Evolutionary conservation across 1,140 invertebrate species (phyloP).

Genomic region (Brachionus calyciflorus): DNA sequence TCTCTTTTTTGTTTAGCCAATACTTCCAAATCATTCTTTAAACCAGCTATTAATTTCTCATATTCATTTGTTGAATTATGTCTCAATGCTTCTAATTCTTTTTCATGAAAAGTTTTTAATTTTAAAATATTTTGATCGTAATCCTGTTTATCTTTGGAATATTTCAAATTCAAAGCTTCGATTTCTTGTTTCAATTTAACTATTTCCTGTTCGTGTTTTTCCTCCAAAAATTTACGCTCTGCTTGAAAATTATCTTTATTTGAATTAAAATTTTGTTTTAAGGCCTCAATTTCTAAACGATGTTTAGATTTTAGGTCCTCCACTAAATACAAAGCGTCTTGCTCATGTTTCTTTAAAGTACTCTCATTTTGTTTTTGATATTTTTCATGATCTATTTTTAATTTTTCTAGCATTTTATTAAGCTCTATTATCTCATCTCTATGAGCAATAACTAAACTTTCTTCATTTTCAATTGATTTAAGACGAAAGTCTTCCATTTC

Average conservation of each 20-base stretch:
- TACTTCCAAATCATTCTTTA: slow-evolving; percentile 53
- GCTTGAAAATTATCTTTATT: slow-evolving; percentile 47
- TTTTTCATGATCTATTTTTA: slow-evolving; percentile 57
- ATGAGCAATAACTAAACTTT: slow-evolving; percentile 52
- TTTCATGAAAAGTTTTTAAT: slow-evolving; percentile 58
- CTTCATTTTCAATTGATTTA: slow-evolving; percentile 52
- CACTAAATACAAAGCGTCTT: slow-evolving; percentile 52
- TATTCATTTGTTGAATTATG: slow-evolving; percentile 49
- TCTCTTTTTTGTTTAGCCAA: slow-evolving; percentile 53
- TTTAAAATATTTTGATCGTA: slow-evolving; percentile 55
- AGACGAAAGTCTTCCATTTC: slow-evolving; percentile 53
- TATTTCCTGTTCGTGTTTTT: slow-evolving; percentile 48
- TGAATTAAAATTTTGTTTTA: slow-evolving; percentile 50
- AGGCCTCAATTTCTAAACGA: slow-evolving; percentile 53
- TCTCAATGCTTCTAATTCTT: slow-evolving; percentile 55
- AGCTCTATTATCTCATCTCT: slow-evolving; percentile 53
- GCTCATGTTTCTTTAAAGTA: slow-evolving; percentile 51
- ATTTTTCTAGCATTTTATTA: slow-evolving; percentile 53
- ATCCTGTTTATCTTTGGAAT: slow-evolving; percentile 53
- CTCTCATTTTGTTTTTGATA: slow-evolving; percentile 52
- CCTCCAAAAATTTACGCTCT: not conserved
- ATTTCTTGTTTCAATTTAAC: slow-evolving; percentile 50
- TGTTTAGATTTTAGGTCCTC: slow-evolving; percentile 53
- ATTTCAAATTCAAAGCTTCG: slow-evolving; percentile 49
- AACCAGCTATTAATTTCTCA: slow-evolving; percentile 49